Evolutionary conservation across 2,888 invertebrate genomes (phyloP).

Genomic region (Melipona beecheii): DNA sequence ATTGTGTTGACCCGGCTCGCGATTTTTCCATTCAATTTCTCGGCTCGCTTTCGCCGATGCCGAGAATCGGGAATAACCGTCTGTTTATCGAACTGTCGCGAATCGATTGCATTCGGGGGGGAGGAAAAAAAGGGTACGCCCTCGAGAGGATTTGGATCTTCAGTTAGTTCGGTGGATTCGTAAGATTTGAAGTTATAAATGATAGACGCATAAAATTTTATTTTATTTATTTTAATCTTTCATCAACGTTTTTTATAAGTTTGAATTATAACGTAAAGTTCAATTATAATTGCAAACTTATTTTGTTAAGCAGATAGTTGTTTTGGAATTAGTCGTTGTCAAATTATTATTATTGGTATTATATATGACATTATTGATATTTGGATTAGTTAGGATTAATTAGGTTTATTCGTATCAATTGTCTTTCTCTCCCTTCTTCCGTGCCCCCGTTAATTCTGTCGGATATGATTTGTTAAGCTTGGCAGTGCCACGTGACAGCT

Average conservation of each 20-base stretch:
- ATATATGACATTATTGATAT: too few species aligned
- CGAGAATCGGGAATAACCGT: conserved; percentile 16
- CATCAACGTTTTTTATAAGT: too few species aligned
- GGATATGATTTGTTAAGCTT: conserved; percentile 13
- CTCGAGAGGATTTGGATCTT: background rate
- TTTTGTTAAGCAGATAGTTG: too few species aligned
- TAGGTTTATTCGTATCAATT: conserved; percentile 1
- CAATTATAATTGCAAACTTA: too few species aligned
- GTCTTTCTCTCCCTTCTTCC: background rate
- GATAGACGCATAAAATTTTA: too few species aligned
- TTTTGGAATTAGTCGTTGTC: too few species aligned
- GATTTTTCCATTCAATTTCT: conserved; percentile 62
- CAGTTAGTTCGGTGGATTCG: background rate
- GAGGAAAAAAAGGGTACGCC: background rate
- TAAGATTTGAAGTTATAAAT: too few species aligned
- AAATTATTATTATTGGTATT: too few species aligned
- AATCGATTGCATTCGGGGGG: background rate
- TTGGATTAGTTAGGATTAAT: background rate
- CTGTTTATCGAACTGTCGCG: conserved; percentile 21
- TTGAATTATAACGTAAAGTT: too few species aligned
- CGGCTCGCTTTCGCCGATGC: conserved; percentile 35
- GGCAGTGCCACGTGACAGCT: background rate
- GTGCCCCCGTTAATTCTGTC: background rate
- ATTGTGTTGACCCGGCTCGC: conserved; percentile 64
- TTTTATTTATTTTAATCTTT: too few species aligned